Conservation (phyloP, 2,113 vertebrate genomes). For the Nymphicus hollandicus region DNA sequence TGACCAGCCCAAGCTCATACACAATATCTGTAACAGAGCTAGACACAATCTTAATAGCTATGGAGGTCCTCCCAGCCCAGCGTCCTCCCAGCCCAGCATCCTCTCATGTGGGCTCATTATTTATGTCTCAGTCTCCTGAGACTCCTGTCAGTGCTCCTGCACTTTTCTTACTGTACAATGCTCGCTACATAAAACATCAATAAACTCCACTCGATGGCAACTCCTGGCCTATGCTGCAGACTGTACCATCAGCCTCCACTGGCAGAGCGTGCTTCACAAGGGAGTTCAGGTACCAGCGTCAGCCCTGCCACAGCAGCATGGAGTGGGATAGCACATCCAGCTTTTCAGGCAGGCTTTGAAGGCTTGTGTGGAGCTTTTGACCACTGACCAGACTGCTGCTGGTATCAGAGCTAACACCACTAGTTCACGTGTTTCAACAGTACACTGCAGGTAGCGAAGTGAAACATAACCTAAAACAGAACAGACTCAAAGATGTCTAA, state of each 20-base stretch:
- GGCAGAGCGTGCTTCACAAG: background rate
- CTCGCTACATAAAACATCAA: background rate
- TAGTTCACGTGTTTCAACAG: background rate
- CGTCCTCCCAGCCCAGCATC: background rate
- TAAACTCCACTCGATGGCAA: background rate
- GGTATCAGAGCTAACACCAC: background rate
- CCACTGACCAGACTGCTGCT: background rate
- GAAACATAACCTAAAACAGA: background rate
- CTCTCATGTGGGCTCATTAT: background rate
- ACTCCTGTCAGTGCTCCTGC: background rate
- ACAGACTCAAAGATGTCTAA: background rate
- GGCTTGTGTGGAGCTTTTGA: background rate
- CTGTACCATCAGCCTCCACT: background rate
- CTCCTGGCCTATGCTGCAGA: background rate
- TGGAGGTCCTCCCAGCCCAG: background rate
- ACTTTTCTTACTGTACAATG: background rate
- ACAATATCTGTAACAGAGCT: background rate
- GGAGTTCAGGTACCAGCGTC: background rate
- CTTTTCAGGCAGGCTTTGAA: background rate
- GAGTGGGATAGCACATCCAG: background rate
- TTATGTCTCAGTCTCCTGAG: background rate
- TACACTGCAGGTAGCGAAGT: background rate
- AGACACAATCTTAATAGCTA: background rate
- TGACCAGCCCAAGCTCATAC: background rate
- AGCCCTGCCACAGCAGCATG: rapidly evolving